Evolutionary conservation across 2,888 invertebrate species (phyloP).

Genomic region (Lasioglossum zephyrum): DNA sequence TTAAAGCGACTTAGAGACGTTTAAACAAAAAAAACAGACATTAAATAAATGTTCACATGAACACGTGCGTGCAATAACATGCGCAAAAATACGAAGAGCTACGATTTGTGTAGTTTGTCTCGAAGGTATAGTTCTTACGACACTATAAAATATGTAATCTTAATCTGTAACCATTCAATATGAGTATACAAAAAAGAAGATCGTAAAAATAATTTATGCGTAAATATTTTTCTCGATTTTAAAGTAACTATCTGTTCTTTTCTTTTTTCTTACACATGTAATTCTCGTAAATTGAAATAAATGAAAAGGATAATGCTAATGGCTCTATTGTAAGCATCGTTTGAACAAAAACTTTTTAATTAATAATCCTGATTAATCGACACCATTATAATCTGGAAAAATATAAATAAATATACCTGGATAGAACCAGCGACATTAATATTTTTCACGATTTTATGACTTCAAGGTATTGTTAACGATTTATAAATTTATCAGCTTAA

Average conservation of each 20-base stretch:
- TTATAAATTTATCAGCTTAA: slow-evolving; percentile 21
- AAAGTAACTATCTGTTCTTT: slow-evolving; percentile 48
- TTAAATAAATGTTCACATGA: slow-evolving; percentile 53
- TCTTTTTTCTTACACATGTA: slow-evolving; percentile 51
- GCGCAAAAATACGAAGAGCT: slow-evolving; percentile 39
- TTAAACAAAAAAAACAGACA: slow-evolving; percentile 24
- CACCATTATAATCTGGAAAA: slow-evolving; percentile 43
- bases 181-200: slow-evolving; percentile 49
- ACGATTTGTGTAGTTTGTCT: slow-evolving; percentile 43
- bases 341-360: slow-evolving; percentile 39
- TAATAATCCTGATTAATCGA: slow-evolving; percentile 54
- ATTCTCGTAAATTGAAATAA: slow-evolving; percentile 66
- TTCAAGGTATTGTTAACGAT: slow-evolving; percentile 1
- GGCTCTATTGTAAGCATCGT: slow-evolving; percentile 46
- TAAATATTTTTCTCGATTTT: slow-evolving; percentile 55
- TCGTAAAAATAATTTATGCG: slow-evolving; percentile 46
- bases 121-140: slow-evolving; percentile 39
- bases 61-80: slow-evolving; percentile 28
- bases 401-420: slow-evolving; percentile 38
- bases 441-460: slow-evolving; percentile 4
- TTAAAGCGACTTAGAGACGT: slow-evolving; percentile 32
- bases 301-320: slow-evolving; percentile 60
- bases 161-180: slow-evolving; percentile 39
- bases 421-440: slow-evolving; percentile 35
- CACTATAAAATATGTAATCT: slow-evolving; percentile 19